A percentile compares a stretch with the other conserved stretches of the same genome.
These are phyloP conservation scores for Pygmarrhopalites habei DNA, from an alignment of 1,140 invertebrate species.

Conservation along the genomic window DNA sequence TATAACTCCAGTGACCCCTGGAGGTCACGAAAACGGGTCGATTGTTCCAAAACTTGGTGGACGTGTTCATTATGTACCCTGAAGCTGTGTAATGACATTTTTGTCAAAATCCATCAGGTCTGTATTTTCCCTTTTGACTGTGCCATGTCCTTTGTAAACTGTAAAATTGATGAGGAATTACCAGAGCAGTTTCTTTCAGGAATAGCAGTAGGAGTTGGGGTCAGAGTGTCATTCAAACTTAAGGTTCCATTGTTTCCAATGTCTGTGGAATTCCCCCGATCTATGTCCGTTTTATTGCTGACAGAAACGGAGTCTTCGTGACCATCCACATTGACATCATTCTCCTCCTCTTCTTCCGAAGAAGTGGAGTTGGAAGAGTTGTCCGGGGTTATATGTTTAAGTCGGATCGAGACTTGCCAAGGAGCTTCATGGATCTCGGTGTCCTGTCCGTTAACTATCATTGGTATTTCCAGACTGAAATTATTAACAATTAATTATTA, in stretches of 20 bases:
- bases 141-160: too few species aligned
- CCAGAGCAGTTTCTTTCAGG: background rate
- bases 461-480: slow-evolving; percentile 6
- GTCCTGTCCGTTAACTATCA: slow-evolving; percentile 26
- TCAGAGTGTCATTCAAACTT: background rate
- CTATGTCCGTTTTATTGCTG: background rate
- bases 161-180: slow-evolving; percentile 1
- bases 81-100: too few species aligned
- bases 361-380: background rate
- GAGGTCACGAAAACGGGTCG: too few species aligned
- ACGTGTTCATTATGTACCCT: too few species aligned
- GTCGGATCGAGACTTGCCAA: slow-evolving; percentile 22
- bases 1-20: too few species aligned
- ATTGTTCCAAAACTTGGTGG: too few species aligned
- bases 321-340: background rate
- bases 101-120: too few species aligned
- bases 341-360: background rate
- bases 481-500: background rate
- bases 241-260: background rate
- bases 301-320: background rate
- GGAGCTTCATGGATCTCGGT: slow-evolving; percentile 16
- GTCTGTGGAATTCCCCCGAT: background rate
- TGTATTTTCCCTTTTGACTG: too few species aligned
- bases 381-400: background rate
- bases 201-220: background rate